Percentiles rank a stretch among this genome's conserved stretches.
Conservation (phyloP, 1,140 invertebrate species). For the Globodera rostochiensis region DNA sequence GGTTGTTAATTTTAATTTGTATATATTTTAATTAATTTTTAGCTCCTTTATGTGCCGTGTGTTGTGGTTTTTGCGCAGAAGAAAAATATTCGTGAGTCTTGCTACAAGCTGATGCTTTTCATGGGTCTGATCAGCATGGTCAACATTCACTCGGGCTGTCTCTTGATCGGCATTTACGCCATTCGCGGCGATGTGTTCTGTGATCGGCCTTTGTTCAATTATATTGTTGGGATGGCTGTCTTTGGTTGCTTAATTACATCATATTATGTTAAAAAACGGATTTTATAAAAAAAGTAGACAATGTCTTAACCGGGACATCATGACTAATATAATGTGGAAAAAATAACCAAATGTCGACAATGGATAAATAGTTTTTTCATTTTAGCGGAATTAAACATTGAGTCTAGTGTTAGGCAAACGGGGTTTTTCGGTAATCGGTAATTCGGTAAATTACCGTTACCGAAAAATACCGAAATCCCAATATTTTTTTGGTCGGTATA, state of each 20-base stretch:
- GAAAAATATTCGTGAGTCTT: conserved; percentile 6
- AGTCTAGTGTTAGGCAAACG: no score
- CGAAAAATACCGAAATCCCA: no score
- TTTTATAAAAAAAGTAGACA: no score
- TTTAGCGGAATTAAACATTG: no score
- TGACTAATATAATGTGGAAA: no score
- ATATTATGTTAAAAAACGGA: no score
- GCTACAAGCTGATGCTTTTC: conserved; percentile 43
- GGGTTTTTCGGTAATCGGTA: no score
- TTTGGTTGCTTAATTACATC: conserved; percentile 1
- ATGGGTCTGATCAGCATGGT: conserved; percentile 28
- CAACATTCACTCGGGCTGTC: conserved; percentile 23
- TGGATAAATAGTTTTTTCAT: no score
- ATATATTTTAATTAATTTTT: conserved; percentile 13
- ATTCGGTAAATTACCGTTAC: no score
- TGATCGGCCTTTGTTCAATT: conserved; percentile 24
- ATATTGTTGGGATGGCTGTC: conserved; percentile 21
- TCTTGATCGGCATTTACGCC: conserved; percentile 31
- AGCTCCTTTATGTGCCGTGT: conserved; percentile 40
- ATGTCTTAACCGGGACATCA: no score
- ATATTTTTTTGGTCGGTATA: no score
- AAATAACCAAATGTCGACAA: no score
- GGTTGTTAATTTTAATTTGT: conserved; percentile 2
- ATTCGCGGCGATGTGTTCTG: conserved; percentile 33
- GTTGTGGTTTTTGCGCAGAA: conserved; percentile 18